Percentiles rank a stretch among this genome's conserved stretches.
Conservation (phyloP, 2,888 invertebrate genomes). For the Criorhina ranunculi region DNA sequence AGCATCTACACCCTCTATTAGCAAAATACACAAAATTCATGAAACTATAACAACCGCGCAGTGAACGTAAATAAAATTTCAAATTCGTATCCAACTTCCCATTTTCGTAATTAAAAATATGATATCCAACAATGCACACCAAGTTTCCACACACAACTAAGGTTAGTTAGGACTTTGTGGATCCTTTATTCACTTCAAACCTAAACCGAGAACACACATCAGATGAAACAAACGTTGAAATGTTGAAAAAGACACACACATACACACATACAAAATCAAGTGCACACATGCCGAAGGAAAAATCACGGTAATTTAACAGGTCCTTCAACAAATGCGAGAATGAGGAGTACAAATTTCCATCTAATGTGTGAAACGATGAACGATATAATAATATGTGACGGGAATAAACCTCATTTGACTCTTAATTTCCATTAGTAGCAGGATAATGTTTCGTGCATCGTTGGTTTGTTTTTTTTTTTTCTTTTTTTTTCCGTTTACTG, state of each 20-base stretch:
- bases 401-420: slow-evolving; percentile 55
- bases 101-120: slow-evolving; percentile 36
- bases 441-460: slow-evolving; percentile 48
- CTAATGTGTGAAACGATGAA: slow-evolving; percentile 14
- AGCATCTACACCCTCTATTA: background rate
- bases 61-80: slow-evolving; percentile 12
- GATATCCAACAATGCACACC: slow-evolving; percentile 4
- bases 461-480: slow-evolving; percentile 9
- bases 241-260: background rate
- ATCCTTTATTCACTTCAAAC: background rate
- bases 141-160: background rate
- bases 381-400: background rate
- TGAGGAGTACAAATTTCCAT: background rate
- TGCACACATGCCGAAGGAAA: background rate
- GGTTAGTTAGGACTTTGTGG: background rate
- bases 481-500: slow-evolving; percentile 11
- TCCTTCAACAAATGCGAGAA: background rate
- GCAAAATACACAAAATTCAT: background rate
- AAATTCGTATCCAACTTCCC: slow-evolving; percentile 28
- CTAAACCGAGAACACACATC: background rate
- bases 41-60: background rate
- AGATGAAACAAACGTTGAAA: background rate
- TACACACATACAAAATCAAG: background rate
- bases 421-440: slow-evolving; percentile 59
- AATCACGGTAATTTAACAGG: slow-evolving; percentile 36